These are phyloP conservation scores for Argyresthia goedartella DNA, from an alignment of 2,888 invertebrate genomes.

Conservation along the genomic window DNA sequence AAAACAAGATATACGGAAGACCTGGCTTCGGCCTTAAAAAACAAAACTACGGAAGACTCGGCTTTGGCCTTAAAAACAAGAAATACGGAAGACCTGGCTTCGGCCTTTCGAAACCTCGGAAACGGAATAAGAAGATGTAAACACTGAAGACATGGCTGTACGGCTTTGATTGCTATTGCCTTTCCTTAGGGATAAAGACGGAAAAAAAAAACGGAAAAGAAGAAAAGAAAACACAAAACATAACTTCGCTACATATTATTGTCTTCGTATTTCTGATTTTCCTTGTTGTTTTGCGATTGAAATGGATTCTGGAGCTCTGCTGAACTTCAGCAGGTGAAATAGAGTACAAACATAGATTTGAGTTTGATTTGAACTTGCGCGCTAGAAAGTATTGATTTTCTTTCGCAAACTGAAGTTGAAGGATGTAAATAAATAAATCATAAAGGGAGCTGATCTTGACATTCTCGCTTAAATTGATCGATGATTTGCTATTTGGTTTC, in stretches of 20 bases:
- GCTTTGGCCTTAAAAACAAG: too few species aligned
- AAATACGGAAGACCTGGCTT: too few species aligned
- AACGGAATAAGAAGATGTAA: too few species aligned
- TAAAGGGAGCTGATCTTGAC: conserved; percentile 35
- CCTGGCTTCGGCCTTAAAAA: too few species aligned
- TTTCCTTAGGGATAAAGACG: too few species aligned
- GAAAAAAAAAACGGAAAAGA: conserved; percentile 1
- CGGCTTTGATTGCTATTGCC: too few species aligned
- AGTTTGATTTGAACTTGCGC: conserved; percentile 64
- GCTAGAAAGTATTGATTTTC: conserved; percentile 66
- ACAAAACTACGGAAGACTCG: too few species aligned
- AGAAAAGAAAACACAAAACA: background rate
- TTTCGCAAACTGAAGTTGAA: conserved; percentile 55
- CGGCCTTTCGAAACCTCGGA: too few species aligned
- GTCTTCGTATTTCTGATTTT: conserved; percentile 15
- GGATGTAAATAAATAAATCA: conserved; percentile 71
- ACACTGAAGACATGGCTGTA: too few species aligned
- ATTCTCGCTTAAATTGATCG: conserved; percentile 20
- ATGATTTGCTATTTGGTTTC: background rate
- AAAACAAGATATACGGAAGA: too few species aligned
- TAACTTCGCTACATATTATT: background rate
- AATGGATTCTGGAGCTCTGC: conserved; percentile 33
- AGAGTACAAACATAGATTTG: conserved; percentile 1
- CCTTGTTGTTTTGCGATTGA: conserved; percentile 4
- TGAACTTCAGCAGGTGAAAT: conserved; percentile 34